Evolutionary conservation across 2,888 invertebrate genomes (phyloP).

Genomic region (Alentia gelatinosa): DNA sequence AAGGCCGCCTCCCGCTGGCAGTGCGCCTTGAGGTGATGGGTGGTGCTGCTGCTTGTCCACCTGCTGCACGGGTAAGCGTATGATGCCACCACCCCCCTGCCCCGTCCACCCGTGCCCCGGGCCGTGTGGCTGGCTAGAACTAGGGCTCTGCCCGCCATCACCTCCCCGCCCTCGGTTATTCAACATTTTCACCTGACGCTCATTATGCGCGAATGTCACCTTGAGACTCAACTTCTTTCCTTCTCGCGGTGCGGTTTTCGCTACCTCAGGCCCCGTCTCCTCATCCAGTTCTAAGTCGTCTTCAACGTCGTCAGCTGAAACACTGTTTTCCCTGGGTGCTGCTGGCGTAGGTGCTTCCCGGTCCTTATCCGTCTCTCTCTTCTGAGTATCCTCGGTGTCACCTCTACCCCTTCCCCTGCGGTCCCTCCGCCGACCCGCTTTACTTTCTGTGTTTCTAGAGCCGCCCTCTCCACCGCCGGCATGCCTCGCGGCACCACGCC

Average conservation of each 20-base stretch:
- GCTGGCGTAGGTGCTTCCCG: background rate
- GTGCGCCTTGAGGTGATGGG: background rate
- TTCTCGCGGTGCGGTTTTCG: background rate
- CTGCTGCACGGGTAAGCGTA: background rate
- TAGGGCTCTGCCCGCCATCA: background rate
- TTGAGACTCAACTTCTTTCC: constrained; percentile 39
- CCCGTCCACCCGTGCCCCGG: background rate
- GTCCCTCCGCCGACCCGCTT: background rate
- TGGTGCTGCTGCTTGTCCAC: background rate
- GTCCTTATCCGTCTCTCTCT: background rate
- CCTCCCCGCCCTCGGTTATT: background rate
- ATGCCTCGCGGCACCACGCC: background rate
- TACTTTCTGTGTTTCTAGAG: background rate
- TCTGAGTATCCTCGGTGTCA: background rate
- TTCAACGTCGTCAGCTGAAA: background rate
- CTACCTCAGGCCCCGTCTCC: background rate
- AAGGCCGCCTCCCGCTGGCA: background rate
- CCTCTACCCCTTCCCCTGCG: background rate
- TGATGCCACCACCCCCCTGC: background rate
- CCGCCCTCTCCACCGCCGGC: background rate
- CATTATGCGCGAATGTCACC: constrained; percentile 53
- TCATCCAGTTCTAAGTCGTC: background rate
- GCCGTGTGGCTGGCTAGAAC: background rate
- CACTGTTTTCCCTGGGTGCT: background rate
- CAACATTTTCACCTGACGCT: constrained; percentile 46